Evolutionary conservation across 2,797 vertebrate species (phyloP).

Genomic region (Periophthalmus magnuspinnatus): DNA sequence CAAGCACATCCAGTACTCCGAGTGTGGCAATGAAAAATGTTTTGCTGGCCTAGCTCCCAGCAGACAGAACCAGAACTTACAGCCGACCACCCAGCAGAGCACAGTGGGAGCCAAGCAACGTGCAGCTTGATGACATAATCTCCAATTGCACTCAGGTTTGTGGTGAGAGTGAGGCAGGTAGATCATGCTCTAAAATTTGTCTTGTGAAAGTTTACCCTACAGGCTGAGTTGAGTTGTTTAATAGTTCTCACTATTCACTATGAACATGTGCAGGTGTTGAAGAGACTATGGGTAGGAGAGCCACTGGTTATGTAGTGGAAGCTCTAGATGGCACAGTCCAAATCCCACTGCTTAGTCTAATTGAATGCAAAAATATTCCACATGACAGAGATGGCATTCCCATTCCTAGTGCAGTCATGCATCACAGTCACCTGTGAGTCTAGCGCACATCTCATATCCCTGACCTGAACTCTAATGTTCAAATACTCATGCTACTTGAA

Average conservation of each 20-base stretch:
- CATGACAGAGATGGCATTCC: slow-evolving; percentile 1
- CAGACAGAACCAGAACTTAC: not conserved
- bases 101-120: not conserved
- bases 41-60: not conserved
- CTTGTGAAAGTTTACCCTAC: not conserved
- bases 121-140: not conserved
- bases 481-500: slow-evolving; percentile 1
- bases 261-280: too few relatives aligned
- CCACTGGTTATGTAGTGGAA: not conserved
- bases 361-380: slow-evolving; percentile 8
- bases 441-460: not conserved
- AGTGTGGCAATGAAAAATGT: not conserved
- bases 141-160: slow-evolving; percentile 8
- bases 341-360: slow-evolving; percentile 4
- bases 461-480: not conserved
- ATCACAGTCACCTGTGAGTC: not conserved
- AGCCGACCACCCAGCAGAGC: not conserved
- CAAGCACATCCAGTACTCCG: not conserved
- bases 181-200: slow-evolving; percentile 8
- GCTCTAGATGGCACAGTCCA: slow-evolving; percentile 3
- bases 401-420: not conserved
- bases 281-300: slow-evolving; percentile 2
- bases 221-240: not conserved
- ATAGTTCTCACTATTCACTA: too few relatives aligned
- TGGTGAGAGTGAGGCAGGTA: not conserved